Evolutionary conservation across 2,888 invertebrate genomes (phyloP).

Genomic region (Oeneis ivallda): DNA sequence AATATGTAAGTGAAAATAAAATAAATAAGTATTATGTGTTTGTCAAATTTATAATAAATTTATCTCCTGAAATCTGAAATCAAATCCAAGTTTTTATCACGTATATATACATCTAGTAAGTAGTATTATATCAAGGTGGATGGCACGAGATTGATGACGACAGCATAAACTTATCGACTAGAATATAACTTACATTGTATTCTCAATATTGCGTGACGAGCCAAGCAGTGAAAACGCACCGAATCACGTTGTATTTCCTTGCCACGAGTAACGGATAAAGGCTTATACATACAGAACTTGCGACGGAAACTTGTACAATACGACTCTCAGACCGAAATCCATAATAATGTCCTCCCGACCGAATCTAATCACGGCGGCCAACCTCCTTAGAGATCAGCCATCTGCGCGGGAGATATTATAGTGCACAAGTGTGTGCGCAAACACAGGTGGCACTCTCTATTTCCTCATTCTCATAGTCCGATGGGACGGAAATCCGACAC

Average conservation of each 20-base stretch:
- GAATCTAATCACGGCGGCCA: too few relatives aligned
- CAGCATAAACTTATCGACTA: conserved; percentile 54
- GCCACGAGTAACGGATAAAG: conserved; percentile 6
- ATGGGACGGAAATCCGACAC: too few relatives aligned
- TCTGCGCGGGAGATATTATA: too few relatives aligned
- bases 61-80: neutral
- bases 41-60: too few relatives aligned
- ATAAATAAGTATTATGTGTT: too few relatives aligned
- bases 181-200: conserved; percentile 60
- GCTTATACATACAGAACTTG: neutral
- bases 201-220: conserved; percentile 66
- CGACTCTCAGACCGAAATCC: neutral
- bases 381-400: too few relatives aligned
- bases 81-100: neutral
- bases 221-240: conserved; percentile 46
- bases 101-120: neutral
- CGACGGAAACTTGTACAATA: neutral
- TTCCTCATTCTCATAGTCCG: too few relatives aligned
- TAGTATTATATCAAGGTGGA: conserved; percentile 31
- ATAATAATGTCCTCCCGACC: too few relatives aligned
- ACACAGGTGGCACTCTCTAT: too few relatives aligned
- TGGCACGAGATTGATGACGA: conserved; percentile 63
- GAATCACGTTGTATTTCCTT: conserved; percentile 49
- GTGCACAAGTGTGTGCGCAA: too few relatives aligned
- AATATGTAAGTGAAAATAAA: too few relatives aligned